A percentile compares a stretch with the other conserved stretches of the same genome.
These are phyloP conservation scores for Poecilia wingei DNA, from an alignment of 2,797 vertebrate genomes.

Conservation along the genomic window DNA sequence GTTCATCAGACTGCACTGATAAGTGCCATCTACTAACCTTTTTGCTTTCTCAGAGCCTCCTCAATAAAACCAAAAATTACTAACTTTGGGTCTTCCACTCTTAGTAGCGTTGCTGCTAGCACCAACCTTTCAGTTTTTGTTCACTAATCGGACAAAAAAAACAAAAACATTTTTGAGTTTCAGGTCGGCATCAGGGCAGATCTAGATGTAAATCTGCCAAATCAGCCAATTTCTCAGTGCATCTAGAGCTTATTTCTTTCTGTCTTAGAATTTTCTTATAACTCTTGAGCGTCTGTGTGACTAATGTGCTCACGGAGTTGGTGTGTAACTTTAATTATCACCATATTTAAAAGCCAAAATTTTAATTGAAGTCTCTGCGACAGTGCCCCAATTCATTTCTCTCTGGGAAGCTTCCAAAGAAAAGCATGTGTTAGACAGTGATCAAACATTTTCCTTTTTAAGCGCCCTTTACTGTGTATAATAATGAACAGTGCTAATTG, in stretches of 20 bases:
- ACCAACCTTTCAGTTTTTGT: background rate
- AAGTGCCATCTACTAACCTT: background rate
- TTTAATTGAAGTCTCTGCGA: conserved; percentile 34
- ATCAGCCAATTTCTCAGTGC: background rate
- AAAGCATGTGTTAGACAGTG: conserved; percentile 20
- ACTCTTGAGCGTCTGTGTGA: background rate
- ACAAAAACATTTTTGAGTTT: background rate
- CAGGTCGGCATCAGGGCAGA: background rate
- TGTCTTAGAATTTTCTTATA: background rate
- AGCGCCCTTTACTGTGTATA: conserved; percentile 22
- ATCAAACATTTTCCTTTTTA: conserved; percentile 10
- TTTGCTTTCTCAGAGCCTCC: background rate
- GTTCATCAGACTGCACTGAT: background rate
- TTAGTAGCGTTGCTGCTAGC: background rate
- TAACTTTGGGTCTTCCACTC: background rate
- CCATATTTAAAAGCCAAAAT: conserved; percentile 27
- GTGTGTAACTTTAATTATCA: conserved; percentile 55
- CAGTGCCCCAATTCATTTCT: conserved; percentile 19
- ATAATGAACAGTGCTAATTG: conserved; percentile 17
- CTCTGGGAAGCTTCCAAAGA: conserved; percentile 21
- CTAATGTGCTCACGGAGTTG: conserved; percentile 28
- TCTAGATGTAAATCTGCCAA: background rate
- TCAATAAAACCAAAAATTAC: background rate
- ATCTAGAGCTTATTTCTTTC: background rate
- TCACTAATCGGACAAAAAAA: background rate